Percentiles rank a stretch among this genome's conserved stretches.
Evolutionary conservation across 2,888 invertebrate species (phyloP).

Genomic region (Dynastes grantii): DNA sequence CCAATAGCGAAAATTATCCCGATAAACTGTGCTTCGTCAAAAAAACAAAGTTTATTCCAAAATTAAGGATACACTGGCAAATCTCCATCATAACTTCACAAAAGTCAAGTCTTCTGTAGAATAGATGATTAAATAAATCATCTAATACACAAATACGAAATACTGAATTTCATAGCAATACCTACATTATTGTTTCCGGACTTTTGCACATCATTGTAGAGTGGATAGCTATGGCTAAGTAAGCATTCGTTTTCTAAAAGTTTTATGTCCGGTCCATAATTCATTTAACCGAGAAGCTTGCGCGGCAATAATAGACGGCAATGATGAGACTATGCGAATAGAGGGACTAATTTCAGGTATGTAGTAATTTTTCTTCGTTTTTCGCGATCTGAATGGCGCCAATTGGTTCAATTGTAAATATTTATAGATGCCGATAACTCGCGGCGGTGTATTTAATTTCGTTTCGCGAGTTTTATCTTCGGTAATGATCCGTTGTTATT

Average conservation of each 20-base stretch:
- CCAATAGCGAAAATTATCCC: too few relatives aligned
- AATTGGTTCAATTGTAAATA: conserved; percentile 14
- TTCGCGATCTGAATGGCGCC: conserved; percentile 17
- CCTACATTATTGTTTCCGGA: too few relatives aligned
- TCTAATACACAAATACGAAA: too few relatives aligned
- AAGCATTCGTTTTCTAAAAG: neutral
- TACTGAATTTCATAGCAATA: too few relatives aligned
- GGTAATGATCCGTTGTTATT: conserved; percentile 14
- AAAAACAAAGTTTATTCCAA: too few relatives aligned
- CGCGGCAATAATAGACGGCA: neutral
- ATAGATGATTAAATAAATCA: too few relatives aligned
- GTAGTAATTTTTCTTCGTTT: conserved; percentile 7
- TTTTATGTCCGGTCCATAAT: conserved; percentile 7
- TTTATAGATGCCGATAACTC: neutral
- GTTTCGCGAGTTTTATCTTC: neutral
- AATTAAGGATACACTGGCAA: too few relatives aligned
- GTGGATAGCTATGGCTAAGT: neutral
- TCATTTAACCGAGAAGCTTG: neutral
- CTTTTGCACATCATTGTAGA: too few relatives aligned
- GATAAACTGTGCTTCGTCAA: too few relatives aligned
- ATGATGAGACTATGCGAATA: neutral
- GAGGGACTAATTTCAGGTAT: conserved; percentile 7
- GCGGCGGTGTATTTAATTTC: neutral
- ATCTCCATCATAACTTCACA: too few relatives aligned
- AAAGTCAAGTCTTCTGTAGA: too few relatives aligned